Conservation (phyloP, 2,888 invertebrate genomes). For the Dynastes maya region DNA sequence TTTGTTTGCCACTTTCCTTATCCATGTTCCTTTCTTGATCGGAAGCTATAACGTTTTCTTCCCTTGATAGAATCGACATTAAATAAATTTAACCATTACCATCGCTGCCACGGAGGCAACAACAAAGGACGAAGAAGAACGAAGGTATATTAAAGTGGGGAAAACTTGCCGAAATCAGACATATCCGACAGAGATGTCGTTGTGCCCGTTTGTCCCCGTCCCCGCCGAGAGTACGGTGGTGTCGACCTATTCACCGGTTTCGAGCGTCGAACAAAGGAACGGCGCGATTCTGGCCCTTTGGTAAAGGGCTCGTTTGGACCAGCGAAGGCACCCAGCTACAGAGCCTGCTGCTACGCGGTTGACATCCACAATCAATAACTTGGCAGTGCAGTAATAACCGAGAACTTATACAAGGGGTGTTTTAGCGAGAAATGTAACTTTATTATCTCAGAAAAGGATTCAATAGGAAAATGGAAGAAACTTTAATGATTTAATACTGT, state of each 20-base stretch:
- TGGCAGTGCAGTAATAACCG: not conserved
- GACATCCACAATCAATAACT: constrained; percentile 56
- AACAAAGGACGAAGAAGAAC: too few species aligned
- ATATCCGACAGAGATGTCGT: constrained; percentile 4
- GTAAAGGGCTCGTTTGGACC: not conserved
- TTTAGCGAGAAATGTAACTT: too few species aligned
- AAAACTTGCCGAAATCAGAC: not conserved
- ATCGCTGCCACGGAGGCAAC: too few species aligned
- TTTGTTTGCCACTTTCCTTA: not conserved
- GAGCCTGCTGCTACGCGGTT: constrained; percentile 28
- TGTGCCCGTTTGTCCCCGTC: not conserved
- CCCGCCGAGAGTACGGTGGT: not conserved
- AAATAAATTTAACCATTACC: not conserved
- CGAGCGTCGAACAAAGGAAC: constrained; percentile 15
- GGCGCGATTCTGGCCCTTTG: constrained; percentile 15
- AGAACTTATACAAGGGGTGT: too few species aligned
- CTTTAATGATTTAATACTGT: too few species aligned
- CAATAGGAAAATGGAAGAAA: too few species aligned
- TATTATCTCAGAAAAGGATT: too few species aligned
- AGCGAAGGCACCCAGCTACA: not conserved
- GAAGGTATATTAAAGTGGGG: not conserved
- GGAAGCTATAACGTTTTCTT: not conserved
- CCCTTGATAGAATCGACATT: not conserved
- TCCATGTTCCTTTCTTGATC: not conserved
- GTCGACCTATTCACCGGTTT: not conserved